These are phyloP conservation scores for Apus apus DNA, from an alignment of 2,113 vertebrate species.

Conservation along the genomic window DNA sequence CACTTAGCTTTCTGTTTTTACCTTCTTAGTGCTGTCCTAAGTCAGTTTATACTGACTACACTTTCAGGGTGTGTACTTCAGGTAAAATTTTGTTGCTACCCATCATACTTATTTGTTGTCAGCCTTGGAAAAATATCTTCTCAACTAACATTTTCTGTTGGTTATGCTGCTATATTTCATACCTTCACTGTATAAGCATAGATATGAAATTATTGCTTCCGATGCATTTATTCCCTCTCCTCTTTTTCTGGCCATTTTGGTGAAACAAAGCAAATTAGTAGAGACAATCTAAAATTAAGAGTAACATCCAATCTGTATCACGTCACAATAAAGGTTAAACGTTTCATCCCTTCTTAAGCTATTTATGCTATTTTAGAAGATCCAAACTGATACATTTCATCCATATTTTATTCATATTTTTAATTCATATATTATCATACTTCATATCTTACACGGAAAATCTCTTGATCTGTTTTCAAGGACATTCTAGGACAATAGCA, in stretches of 20 bases:
- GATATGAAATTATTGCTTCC: neutral
- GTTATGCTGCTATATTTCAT: neutral
- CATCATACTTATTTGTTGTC: neutral
- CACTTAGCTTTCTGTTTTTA: neutral
- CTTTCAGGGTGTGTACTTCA: neutral
- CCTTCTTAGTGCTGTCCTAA: neutral
- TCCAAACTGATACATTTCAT: neutral
- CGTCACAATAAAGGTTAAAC: neutral
- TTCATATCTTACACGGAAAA: slow-evolving; percentile 1
- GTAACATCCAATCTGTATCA: neutral
- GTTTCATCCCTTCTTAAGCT: neutral
- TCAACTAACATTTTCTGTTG: neutral
- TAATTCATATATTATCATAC: too few species aligned
- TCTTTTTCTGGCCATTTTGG: neutral
- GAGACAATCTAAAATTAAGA: neutral
- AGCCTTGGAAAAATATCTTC: neutral
- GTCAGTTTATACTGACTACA: neutral
- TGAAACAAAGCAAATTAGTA: neutral
- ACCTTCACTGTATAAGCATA: neutral
- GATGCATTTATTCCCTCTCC: neutral
- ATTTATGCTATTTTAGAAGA: neutral
- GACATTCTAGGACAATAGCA: neutral
- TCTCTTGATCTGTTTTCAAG: slow-evolving; percentile 6
- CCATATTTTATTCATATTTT: too few species aligned
- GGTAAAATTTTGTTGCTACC: neutral